These are phyloP conservation scores for Thalassaphorura encarpata DNA, from an alignment of 1,140 invertebrate species.

Conservation along the genomic window DNA sequence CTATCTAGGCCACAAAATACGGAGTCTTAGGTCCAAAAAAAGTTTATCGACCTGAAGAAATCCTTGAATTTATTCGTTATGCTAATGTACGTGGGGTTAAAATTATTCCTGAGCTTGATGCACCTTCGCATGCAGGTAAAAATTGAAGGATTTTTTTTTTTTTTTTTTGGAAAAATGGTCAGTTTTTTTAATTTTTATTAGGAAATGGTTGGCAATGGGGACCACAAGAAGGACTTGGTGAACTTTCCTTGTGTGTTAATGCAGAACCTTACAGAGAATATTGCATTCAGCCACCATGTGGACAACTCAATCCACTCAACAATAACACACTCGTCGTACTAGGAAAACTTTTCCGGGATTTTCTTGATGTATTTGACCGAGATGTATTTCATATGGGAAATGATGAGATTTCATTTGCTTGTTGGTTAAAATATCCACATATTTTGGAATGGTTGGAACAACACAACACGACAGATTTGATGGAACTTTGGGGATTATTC, in stretches of 20 bases:
- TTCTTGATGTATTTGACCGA: conserved; percentile 27
- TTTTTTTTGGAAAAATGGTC: not conserved
- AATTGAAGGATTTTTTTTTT: too few relatives aligned
- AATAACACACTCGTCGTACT: conserved; percentile 31
- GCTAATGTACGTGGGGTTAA: conserved; percentile 60
- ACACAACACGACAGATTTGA: conserved; percentile 32
- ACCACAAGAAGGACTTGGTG: conserved; percentile 32
- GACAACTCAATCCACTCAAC: conserved; percentile 36
- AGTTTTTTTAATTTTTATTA: not conserved
- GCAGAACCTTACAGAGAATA: conserved; percentile 31
- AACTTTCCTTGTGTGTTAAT: conserved; percentile 35
- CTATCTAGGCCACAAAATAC: conserved; percentile 34
- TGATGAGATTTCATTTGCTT: conserved; percentile 35
- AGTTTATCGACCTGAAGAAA: conserved; percentile 33
- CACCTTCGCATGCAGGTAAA: conserved; percentile 68
- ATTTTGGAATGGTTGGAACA: conserved; percentile 34
- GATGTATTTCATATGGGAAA: conserved; percentile 36
- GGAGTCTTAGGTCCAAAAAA: conserved; percentile 34
- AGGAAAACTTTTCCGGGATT: conserved; percentile 24
- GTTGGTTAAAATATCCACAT: conserved; percentile 33
- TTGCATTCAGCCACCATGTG: conserved; percentile 25
- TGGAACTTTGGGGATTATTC: conserved; percentile 34
- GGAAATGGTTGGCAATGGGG: conserved; percentile 65
- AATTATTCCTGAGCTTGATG: conserved; percentile 70
- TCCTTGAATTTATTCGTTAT: conserved; percentile 41